Evolutionary conservation across 2,888 invertebrate genomes (phyloP).

Genomic region (Aleiodes leptofemur): DNA sequence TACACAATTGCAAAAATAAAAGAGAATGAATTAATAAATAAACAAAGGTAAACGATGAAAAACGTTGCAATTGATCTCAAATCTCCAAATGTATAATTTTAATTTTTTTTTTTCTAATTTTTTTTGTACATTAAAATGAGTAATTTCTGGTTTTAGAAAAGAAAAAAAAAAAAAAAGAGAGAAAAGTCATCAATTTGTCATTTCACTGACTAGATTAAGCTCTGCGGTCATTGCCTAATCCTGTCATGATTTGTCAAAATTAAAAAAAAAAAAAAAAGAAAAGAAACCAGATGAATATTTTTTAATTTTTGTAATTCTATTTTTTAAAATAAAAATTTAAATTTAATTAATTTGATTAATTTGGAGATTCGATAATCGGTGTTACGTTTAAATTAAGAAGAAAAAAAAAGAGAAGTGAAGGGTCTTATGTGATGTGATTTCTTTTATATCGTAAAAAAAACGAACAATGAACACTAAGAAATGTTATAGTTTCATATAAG

Average conservation of each 20-base stretch:
- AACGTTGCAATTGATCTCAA: slow-evolving; percentile 3
- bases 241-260: slow-evolving; percentile 60
- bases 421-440: slow-evolving; percentile 75
- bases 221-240: slow-evolving; percentile 69
- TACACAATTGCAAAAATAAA: slow-evolving; percentile 35
- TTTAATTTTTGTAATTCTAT: slow-evolving; percentile 17
- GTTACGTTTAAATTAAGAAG: too few species aligned
- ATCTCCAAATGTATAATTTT: slow-evolving; percentile 3
- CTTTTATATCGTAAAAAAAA: slow-evolving; percentile 74
- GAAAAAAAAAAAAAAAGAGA: slow-evolving; percentile 29
- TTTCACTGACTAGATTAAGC: slow-evolving; percentile 70
- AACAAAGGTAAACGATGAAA: slow-evolving; percentile 10
- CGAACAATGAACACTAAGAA: slow-evolving; percentile 74
- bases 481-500: slow-evolving; percentile 76
- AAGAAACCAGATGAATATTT: slow-evolving; percentile 5
- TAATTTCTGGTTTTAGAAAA: slow-evolving; percentile 37
- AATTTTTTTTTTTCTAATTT: slow-evolving; percentile 18
- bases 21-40: slow-evolving; percentile 24
- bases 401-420: slow-evolving; percentile 54
- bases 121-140: slow-evolving; percentile 30
- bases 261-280: neutral
- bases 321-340: slow-evolving; percentile 7
- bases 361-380: slow-evolving; percentile 14
- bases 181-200: slow-evolving; percentile 29
- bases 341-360: slow-evolving; percentile 24